phyloP scores from a whole-genome alignment of 2,888 invertebrate species.

The Carterocephalus palaemon region DNA sequence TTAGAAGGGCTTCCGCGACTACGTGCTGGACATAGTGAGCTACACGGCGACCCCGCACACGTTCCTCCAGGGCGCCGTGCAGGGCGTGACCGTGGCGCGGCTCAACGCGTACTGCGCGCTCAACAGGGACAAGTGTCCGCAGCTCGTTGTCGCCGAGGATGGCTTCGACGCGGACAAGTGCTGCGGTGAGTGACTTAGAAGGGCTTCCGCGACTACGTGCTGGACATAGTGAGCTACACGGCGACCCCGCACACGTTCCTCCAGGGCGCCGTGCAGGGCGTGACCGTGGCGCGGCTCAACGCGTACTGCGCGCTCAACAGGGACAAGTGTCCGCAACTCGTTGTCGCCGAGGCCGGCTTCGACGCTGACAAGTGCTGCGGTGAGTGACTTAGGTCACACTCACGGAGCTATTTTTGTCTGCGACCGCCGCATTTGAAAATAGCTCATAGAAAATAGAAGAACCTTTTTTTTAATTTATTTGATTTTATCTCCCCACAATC shows the following conservation, averaged over 20 bases:
- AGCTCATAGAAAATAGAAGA: too few relatives aligned
- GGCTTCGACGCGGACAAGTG: conserved; percentile 39
- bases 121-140: conserved; percentile 41
- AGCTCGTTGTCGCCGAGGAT: conserved; percentile 1
- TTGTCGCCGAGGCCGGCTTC: conserved; percentile 28
- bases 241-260: conserved; percentile 45
- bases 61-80: conserved; percentile 33
- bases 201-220: conserved; percentile 19
- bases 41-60: conserved; percentile 45
- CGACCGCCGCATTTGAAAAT: too few relatives aligned
- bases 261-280: conserved; percentile 31
- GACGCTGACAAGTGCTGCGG: conserved; percentile 43
- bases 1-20: conserved; percentile 1
- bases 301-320: conserved; percentile 41
- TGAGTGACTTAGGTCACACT: too few relatives aligned
- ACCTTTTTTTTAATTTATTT: too few relatives aligned
- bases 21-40: too few relatives aligned
- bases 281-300: conserved; percentile 40
- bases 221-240: too few relatives aligned
- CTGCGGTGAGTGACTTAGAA: conserved; percentile 44
- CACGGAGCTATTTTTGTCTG: too few relatives aligned
- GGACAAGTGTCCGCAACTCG: conserved; percentile 38
- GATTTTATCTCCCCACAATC: too few relatives aligned
- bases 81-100: conserved; percentile 33
- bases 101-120: conserved; percentile 45